Conservation (phyloP, 1,140 invertebrate genomes). For the Dreissena polymorpha region DNA sequence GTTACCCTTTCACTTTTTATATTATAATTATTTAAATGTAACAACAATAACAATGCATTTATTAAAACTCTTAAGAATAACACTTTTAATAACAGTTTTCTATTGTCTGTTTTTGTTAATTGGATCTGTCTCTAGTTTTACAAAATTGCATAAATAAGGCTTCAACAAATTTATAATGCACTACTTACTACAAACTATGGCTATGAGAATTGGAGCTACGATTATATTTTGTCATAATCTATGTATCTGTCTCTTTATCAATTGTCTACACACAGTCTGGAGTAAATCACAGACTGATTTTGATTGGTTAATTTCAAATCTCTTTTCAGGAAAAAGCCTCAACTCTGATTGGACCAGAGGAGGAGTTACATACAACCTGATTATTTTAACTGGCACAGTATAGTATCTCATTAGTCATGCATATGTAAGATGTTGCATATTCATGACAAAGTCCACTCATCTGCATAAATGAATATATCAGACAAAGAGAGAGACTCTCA, state of each 20-base stretch:
- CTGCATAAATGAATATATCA: conserved; percentile 3
- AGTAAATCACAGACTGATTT: conserved; percentile 38
- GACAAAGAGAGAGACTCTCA: background rate
- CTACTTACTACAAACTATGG: conserved; percentile 3
- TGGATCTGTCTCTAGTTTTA: background rate
- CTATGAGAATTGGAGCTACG: conserved; percentile 36
- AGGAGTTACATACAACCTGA: background rate
- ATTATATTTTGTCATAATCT: conserved; percentile 34
- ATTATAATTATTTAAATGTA: background rate
- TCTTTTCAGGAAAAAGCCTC: conserved; percentile 10
- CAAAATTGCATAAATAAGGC: background rate
- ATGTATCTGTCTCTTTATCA: conserved; percentile 20
- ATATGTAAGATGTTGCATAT: background rate
- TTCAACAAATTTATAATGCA: conserved; percentile 31
- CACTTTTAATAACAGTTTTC: background rate
- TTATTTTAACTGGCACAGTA: conserved; percentile 15
- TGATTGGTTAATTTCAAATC: conserved; percentile 46
- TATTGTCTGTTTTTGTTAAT: background rate
- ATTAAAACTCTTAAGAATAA: background rate
- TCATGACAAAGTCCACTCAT: conserved; percentile 17
- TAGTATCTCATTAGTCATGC: background rate
- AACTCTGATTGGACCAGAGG: conserved; percentile 40
- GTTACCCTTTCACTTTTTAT: background rate
- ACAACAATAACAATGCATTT: background rate
- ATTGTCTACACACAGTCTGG: conserved; percentile 12